Base-by-base conservation (phyloP, 2,797 vertebrate species). In the Chaetodon trifasciatus region DNA sequence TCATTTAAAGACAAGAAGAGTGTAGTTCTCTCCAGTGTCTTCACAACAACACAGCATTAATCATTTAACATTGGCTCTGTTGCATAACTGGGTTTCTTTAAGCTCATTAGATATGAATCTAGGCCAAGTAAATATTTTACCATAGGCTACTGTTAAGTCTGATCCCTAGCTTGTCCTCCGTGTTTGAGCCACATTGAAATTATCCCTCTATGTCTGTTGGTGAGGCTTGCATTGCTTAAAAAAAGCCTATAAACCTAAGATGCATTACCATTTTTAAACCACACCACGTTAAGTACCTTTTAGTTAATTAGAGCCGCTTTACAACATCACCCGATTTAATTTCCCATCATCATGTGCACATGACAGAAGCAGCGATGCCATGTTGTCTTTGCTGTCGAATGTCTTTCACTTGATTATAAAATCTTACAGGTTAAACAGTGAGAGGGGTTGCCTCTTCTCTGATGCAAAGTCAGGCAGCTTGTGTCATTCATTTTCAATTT, bases 81-180 rank as follows among this genome's bases (percentile, higher is more conserved):
- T 94, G 83, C 76, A 58, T 91, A 94, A 94, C 82, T 83, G 47
- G 64, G 84, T 68, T 90, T 93, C 90, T 92, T 93, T 89, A 86
- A 86, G 68, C 91, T 89, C 82, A 92, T 95, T 92, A 90, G 79
- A 88, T 90, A 93, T 94, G 92, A 93, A 95, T 95, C 88, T 91
- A 91, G 93, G 93, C 81, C 87, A 77, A 89, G 90, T 93, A 93
- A 94, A 94, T 94, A 94, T 93, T 92, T 93, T 44, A 94, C 91
- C 79, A 89, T 79, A 52, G 92, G 91, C 88, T 88, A 91, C 79
- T 91, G 81, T 89, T 90, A 79, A 86, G 81, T 87, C 81, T 89
- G 90, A 91, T 89, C 90, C 82, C 74, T 79, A 58, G 74, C 70
- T 69, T 89, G 69, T 66, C 71, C 81, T 74, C 71, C 87, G 76